A percentile compares a stretch with the other conserved stretches of the same genome.
Conservation (phyloP, 2,797 vertebrate species). For the Buceros bicornis region DNA sequence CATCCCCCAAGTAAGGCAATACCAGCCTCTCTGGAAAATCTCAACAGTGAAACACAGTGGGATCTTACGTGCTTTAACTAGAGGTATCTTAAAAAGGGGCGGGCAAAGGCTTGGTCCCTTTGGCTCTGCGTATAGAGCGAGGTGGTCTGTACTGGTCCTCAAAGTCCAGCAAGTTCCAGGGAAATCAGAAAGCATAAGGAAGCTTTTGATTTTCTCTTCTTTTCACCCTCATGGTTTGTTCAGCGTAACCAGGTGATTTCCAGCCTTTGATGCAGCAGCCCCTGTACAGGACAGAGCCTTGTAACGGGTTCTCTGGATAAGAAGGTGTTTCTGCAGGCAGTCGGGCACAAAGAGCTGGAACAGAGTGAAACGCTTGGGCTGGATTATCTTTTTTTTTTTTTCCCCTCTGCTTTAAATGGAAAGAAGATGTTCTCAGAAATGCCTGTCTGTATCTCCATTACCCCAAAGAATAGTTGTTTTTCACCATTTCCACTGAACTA, state of each 20-base stretch:
- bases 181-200: neutral
- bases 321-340: slow-evolving; percentile 3
- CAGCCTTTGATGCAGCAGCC: neutral
- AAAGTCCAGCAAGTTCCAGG: neutral
- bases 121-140: neutral
- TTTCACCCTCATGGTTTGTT: neutral
- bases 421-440: neutral
- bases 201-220: neutral
- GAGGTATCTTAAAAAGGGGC: neutral
- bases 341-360: neutral
- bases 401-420: neutral
- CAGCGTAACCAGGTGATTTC: neutral
- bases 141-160: neutral
- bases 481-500: neutral
- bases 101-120: neutral
- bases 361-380: neutral
- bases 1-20: neutral
- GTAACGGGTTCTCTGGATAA: neutral
- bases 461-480: neutral
- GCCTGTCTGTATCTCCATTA: neutral
- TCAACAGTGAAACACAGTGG: neutral
- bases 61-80: neutral
- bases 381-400: neutral
- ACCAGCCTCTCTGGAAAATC: neutral
- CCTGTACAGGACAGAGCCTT: neutral